Evolutionary conservation across 92 coral and sea anemone species (phyloP).

Genomic region (Paragorgia papillata): DNA sequence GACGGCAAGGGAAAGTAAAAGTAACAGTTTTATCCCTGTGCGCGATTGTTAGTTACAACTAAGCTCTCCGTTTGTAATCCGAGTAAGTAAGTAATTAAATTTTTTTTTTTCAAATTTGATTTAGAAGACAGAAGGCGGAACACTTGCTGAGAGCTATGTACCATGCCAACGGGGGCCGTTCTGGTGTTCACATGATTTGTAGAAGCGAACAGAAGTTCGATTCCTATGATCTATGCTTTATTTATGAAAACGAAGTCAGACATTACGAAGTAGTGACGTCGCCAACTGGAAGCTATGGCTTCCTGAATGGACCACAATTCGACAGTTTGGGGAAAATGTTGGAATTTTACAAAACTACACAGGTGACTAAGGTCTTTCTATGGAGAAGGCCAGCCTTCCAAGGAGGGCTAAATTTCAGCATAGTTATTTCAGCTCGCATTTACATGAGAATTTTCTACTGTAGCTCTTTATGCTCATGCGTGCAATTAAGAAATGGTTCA

Average conservation of each 20-base stretch:
- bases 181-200: conserved; percentile 34
- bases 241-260: conserved; percentile 4
- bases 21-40: too few relatives aligned
- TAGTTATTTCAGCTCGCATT: too few relatives aligned
- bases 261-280: conserved; percentile 12
- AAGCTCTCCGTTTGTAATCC: too few relatives aligned
- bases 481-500: too few relatives aligned
- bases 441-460: too few relatives aligned
- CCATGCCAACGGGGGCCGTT: conserved; percentile 22
- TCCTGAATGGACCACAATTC: conserved; percentile 30
- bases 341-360: conserved; percentile 34
- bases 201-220: conserved; percentile 18
- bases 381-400: too few relatives aligned
- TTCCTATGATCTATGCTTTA: background rate
- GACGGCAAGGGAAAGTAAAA: too few relatives aligned
- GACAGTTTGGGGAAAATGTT: conserved; percentile 8
- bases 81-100: too few relatives aligned
- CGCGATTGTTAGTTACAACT: too few relatives aligned
- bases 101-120: too few relatives aligned
- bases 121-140: conserved; percentile 31
- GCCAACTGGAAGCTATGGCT: background rate
- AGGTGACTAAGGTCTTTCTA: conserved; percentile 32
- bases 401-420: too few relatives aligned
- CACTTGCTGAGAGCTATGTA: conserved; percentile 23
- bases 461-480: too few relatives aligned